Evolutionary conservation across 2,113 vertebrate species (phyloP).

Genomic region (Malurus cyaneus): DNA sequence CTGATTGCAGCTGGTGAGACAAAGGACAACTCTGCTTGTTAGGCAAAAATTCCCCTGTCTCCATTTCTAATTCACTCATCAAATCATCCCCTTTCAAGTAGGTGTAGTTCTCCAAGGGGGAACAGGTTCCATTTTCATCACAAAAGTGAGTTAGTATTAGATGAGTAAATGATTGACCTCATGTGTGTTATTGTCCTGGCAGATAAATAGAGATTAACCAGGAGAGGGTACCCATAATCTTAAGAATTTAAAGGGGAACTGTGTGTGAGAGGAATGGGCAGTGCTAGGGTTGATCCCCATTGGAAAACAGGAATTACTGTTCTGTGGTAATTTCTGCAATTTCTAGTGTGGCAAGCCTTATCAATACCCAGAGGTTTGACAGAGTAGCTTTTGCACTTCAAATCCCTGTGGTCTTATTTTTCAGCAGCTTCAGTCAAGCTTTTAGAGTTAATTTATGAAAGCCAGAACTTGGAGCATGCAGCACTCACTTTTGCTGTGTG

Average conservation of each 20-base stretch:
- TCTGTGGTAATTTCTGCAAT: not conserved
- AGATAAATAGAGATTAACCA: constrained; percentile 19
- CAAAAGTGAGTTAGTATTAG: not conserved
- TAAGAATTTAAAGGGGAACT: not conserved
- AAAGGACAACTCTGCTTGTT: not conserved
- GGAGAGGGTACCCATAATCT: not conserved
- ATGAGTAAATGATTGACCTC: constrained; percentile 30
- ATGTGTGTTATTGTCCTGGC: not conserved
- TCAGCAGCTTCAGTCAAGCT: not conserved
- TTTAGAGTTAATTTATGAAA: not conserved
- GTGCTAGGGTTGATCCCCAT: not conserved
- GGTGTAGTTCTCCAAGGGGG: not conserved
- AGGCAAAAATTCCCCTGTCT: not conserved
- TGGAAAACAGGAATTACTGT: not conserved
- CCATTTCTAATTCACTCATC: not conserved
- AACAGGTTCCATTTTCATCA: not conserved
- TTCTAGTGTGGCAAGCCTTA: not conserved
- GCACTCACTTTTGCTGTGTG: not conserved
- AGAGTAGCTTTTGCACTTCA: not conserved
- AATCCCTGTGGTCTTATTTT: not conserved
- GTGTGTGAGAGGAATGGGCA: not conserved
- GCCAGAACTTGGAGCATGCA: not conserved
- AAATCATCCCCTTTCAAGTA: not conserved
- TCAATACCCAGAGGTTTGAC: not conserved
- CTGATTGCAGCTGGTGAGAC: not conserved